Conservation (phyloP, 2,113 vertebrate species). For the Tympanuchus pallidicinctus region DNA sequence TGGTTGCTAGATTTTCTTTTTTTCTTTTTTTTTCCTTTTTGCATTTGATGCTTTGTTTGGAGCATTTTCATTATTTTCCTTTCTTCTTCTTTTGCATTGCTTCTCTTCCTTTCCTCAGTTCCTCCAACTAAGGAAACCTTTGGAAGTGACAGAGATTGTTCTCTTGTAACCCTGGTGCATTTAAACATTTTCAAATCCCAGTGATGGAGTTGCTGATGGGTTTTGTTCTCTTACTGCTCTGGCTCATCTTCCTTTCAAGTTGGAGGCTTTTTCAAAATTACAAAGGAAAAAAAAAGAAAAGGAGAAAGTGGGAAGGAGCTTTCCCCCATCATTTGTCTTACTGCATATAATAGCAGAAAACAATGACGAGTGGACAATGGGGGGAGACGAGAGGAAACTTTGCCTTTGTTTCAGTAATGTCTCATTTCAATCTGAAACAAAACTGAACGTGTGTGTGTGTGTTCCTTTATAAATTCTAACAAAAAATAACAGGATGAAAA, state of each 20-base stretch:
- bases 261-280: constrained; percentile 48
- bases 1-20: not conserved
- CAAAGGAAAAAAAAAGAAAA: constrained; percentile 25
- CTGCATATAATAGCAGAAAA: constrained; percentile 29
- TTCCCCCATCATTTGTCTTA: constrained; percentile 69
- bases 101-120: not conserved
- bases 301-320: constrained; percentile 59
- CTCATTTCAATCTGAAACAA: constrained; percentile 71
- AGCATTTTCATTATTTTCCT: not conserved
- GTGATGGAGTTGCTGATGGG: not conserved
- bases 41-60: not conserved
- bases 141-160: constrained; percentile 33
- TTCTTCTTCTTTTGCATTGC: fast-evolving
- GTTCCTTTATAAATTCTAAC: constrained; percentile 23
- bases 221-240: constrained; percentile 55
- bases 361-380: not conserved
- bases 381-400: constrained; percentile 45
- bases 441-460: not conserved
- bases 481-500: not conserved
- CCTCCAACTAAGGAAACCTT: not conserved
- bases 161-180: constrained; percentile 27
- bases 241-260: constrained; percentile 73
- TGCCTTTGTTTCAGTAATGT: constrained; percentile 65
- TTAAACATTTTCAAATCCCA: constrained; percentile 32
- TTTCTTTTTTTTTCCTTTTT: not conserved